Percentiles rank a stretch among this genome's conserved stretches.
Conservation (phyloP, 2,888 invertebrate genomes). For the Dendrolimus houi region DNA sequence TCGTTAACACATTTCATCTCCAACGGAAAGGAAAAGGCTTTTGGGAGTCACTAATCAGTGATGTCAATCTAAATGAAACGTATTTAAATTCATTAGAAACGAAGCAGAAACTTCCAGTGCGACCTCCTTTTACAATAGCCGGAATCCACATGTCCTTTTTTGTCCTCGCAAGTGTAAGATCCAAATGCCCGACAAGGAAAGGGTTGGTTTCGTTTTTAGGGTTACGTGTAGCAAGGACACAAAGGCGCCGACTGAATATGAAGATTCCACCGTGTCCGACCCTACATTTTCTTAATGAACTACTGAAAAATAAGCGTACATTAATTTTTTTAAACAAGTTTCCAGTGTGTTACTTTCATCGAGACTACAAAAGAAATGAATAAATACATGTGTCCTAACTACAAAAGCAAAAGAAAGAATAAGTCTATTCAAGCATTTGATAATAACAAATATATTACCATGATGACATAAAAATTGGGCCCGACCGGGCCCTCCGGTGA, state of each 20-base stretch:
- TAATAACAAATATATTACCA: no score
- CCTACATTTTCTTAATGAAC: no score
- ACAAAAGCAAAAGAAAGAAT: no score
- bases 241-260: neutral
- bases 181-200: conserved; percentile 55
- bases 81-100: conserved; percentile 70
- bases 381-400: no score
- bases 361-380: no score
- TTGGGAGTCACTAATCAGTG: conserved; percentile 49
- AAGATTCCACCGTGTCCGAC: no score
- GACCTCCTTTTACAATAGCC: conserved; percentile 59
- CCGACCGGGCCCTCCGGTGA: no score
- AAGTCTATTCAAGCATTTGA: no score
- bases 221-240: neutral
- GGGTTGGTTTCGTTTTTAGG: conserved; percentile 60
- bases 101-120: conserved; percentile 60
- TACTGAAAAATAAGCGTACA: no score
- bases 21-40: conserved; percentile 31
- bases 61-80: conserved; percentile 72
- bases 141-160: conserved; percentile 55
- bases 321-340: no score
- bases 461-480: no score
- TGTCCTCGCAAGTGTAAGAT: conserved; percentile 53
- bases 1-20: neutral
- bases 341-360: no score